phyloP scores from a whole-genome alignment of 1,140 invertebrate genomes.

The Antheraea pernyi region DNA sequence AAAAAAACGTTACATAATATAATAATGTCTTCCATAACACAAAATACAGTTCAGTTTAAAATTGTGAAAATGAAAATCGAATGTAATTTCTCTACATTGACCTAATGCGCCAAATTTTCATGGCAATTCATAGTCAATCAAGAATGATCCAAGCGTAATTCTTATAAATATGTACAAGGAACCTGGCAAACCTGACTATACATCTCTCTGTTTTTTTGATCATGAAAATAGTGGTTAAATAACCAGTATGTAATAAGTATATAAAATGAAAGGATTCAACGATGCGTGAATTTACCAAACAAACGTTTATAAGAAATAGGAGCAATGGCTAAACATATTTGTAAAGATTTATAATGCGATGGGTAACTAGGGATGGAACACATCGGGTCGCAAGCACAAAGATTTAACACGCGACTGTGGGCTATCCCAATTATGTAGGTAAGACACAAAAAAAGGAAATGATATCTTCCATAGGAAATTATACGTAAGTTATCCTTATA shows the following conservation, averaged over 20 bases:
- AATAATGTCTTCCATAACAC: not conserved
- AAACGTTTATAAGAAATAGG: constrained; percentile 9
- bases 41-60: not conserved
- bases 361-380: not conserved
- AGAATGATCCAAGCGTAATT: not conserved
- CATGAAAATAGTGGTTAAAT: constrained; percentile 50
- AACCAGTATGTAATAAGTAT: constrained; percentile 75
- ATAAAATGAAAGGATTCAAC: constrained; percentile 60
- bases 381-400: not conserved
- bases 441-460: constrained; percentile 71
- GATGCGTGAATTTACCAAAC: constrained; percentile 44
- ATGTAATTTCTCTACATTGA: too few species aligned
- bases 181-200: not conserved
- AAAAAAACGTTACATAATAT: not conserved
- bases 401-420: constrained; percentile 44
- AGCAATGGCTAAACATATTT: constrained; percentile 1
- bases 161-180: not conserved
- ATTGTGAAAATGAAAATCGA: not conserved
- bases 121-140: too few species aligned
- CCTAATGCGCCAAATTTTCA: not conserved
- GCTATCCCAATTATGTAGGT: constrained; percentile 66
- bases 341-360: constrained; percentile 2
- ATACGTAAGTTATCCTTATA: constrained; percentile 61
- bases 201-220: not conserved
- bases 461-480: constrained; percentile 76